A percentile compares a stretch with the other conserved stretches of the same genome.
These are phyloP conservation scores for Petrosia ficiformis DNA, from an alignment of 37 sponge, comb jelly and placozoan species.

Conservation along the genomic window DNA sequence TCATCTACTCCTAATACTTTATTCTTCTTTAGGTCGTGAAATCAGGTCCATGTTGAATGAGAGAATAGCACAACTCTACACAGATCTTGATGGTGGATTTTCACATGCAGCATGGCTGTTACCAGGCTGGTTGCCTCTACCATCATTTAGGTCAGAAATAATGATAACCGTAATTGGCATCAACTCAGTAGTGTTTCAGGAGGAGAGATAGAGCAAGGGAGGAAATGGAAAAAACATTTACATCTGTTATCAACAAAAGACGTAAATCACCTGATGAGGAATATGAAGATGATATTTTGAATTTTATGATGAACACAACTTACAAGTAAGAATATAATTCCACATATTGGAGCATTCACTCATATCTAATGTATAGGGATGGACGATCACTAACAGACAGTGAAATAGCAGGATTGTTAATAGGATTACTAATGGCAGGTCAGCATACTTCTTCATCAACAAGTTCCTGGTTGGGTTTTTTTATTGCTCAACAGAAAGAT, in stretches of 20 bases:
- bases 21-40: slow-evolving; percentile 46
- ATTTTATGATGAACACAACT: slow-evolving; percentile 38
- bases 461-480: slow-evolving; percentile 88
- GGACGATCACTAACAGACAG: slow-evolving; percentile 65
- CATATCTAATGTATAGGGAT: slow-evolving; percentile 49
- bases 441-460: slow-evolving; percentile 94
- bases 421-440: slow-evolving; percentile 83
- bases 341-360: too few species aligned
- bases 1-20: not conserved
- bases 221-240: slow-evolving; percentile 77
- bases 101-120: slow-evolving; percentile 85
- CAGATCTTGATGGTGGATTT: slow-evolving; percentile 84
- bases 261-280: slow-evolving; percentile 18
- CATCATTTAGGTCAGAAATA: slow-evolving; percentile 68
- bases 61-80: slow-evolving; percentile 74
- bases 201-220: slow-evolving; percentile 56
- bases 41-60: slow-evolving; percentile 73
- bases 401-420: slow-evolving; percentile 86
- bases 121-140: slow-evolving; percentile 84
- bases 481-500: slow-evolving; percentile 61
- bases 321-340: slow-evolving; percentile 76
- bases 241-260: slow-evolving; percentile 50
- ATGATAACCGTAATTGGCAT: not conserved
- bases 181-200: slow-evolving; percentile 26
- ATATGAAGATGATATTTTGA: slow-evolving; percentile 74